Evolutionary conservation across 2,797 vertebrate species (phyloP).

Genomic region (Mus spretus): DNA sequence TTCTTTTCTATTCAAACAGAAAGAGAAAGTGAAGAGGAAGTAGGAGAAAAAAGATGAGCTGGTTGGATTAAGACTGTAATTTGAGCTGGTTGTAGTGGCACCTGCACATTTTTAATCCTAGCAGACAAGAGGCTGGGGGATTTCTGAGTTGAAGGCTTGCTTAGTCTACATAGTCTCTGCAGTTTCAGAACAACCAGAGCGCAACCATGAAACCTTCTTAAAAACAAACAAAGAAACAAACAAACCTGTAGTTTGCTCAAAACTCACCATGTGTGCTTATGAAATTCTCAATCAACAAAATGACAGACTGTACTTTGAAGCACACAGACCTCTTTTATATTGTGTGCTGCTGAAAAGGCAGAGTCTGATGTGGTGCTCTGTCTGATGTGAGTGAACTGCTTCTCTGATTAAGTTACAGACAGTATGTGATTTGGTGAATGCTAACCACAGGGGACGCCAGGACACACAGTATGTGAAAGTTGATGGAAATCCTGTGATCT

Average conservation of each 20-base stretch:
- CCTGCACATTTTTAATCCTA: background rate
- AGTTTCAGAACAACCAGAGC: background rate
- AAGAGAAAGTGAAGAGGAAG: conserved; percentile 8
- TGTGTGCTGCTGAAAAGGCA: background rate
- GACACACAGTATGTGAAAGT: background rate
- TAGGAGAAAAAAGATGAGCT: background rate
- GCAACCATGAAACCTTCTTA: background rate
- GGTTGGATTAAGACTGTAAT: background rate
- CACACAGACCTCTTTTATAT: background rate
- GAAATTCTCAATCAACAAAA: background rate
- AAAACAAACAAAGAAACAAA: background rate
- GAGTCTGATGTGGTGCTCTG: background rate
- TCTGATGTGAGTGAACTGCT: background rate
- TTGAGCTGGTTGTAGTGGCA: background rate
- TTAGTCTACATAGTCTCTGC: background rate
- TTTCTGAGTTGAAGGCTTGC: background rate
- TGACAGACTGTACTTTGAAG: background rate
- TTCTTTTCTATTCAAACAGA: conserved; percentile 1
- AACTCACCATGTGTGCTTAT: background rate
- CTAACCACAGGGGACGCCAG: background rate
- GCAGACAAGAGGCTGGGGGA: background rate
- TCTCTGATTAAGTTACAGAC: background rate
- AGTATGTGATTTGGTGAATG: background rate
- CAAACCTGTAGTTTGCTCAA: background rate
- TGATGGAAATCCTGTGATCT: background rate